Evolutionary conservation across 2,113 vertebrate genomes (phyloP).

Genomic region (Cariama cristata): DNA sequence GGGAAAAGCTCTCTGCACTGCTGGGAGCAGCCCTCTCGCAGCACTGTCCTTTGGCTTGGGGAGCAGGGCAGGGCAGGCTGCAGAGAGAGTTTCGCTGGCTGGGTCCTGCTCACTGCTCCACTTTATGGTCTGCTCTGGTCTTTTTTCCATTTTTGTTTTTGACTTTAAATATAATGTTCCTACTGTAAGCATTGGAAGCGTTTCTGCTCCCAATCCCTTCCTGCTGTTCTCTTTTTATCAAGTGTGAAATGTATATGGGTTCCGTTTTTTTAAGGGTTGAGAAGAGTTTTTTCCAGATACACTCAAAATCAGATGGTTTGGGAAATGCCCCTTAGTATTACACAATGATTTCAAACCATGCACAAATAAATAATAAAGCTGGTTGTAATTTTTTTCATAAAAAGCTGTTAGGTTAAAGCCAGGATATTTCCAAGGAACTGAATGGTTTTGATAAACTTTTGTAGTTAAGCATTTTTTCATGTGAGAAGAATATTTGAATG

Average conservation of each 20-base stretch:
- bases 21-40: neutral
- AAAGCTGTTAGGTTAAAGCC: neutral
- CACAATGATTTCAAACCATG: neutral
- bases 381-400: neutral
- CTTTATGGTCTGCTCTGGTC: neutral
- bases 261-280: neutral
- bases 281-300: neutral
- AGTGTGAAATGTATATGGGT: neutral
- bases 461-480: neutral
- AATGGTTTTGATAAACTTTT: neutral
- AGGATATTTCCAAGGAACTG: neutral
- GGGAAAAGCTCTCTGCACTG: neutral
- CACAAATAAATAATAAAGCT: neutral
- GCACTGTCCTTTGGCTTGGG: neutral
- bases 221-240: neutral
- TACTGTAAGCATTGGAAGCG: rapidly evolving
- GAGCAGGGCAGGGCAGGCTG: neutral
- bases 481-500: neutral
- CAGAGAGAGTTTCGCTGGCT: neutral
- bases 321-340: neutral
- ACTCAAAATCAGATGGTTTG: neutral
- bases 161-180: neutral
- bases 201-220: neutral
- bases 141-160: neutral
- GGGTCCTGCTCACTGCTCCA: neutral